Conservation (phyloP, 2,888 invertebrate species). For the Phlogophora meticulosa region DNA sequence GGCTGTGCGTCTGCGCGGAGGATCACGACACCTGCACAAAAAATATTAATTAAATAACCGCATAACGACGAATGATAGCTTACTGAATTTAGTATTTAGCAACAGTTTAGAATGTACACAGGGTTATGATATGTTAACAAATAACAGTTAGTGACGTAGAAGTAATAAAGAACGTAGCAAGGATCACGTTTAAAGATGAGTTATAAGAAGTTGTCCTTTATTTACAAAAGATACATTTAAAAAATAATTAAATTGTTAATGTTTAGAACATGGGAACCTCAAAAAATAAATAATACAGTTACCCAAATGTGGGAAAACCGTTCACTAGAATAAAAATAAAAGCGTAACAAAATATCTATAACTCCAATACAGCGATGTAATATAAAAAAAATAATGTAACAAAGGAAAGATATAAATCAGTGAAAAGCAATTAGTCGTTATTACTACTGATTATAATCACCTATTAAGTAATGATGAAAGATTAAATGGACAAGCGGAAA, state of each 20-base stretch:
- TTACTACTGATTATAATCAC: slow-evolving; percentile 41
- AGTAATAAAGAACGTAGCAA: not conserved
- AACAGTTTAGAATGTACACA: not conserved
- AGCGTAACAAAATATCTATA: not conserved
- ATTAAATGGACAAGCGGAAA: slow-evolving; percentile 46
- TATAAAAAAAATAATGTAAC: not conserved
- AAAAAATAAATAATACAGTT: not conserved
- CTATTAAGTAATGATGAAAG: slow-evolving; percentile 36
- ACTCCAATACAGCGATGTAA: not conserved
- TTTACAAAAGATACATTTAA: not conserved
- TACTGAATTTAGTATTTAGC: not conserved
- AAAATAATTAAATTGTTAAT: not conserved
- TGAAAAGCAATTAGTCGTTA: slow-evolving; percentile 38
- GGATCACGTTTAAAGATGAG: not conserved
- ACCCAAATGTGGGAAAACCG: not conserved
- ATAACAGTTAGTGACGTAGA: not conserved
- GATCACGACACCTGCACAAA: slow-evolving; percentile 93
- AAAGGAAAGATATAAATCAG: slow-evolving; percentile 34
- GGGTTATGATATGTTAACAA: too few species aligned
- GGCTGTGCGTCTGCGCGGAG: slow-evolving; percentile 95
- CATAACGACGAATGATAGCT: not conserved
- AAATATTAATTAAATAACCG: slow-evolving; percentile 15
- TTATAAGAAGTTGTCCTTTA: not conserved
- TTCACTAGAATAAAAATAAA: not conserved
- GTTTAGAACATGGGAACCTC: not conserved